Percentiles rank a stretch among this genome's conserved stretches.
Conservation (phyloP, 2,797 vertebrate genomes). For the Loris lydekkerianus region DNA sequence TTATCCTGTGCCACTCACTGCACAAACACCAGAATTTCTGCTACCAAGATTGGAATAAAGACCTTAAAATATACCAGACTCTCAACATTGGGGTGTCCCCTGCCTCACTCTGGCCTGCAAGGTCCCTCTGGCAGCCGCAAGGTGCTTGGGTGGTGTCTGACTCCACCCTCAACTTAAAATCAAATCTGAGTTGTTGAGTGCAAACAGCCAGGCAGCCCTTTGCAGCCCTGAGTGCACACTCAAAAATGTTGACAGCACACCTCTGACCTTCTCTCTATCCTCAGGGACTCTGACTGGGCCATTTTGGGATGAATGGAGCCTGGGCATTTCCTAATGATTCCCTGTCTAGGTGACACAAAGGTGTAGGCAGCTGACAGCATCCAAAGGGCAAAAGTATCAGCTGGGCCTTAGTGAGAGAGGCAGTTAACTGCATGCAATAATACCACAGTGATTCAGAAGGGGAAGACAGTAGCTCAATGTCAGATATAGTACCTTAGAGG, state of each 20-base stretch:
- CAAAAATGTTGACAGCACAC: background rate
- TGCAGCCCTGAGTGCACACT: background rate
- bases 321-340: background rate
- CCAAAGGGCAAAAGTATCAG: background rate
- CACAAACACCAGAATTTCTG: rapidly evolving
- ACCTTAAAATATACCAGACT: background rate
- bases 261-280: background rate
- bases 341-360: background rate
- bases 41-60: background rate
- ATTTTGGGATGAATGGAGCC: background rate
- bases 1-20: too few species aligned
- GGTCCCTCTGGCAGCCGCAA: background rate
- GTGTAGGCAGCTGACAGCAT: background rate
- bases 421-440: background rate
- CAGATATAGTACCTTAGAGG: background rate
- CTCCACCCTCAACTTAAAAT: background rate
- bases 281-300: background rate
- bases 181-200: background rate
- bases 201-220: background rate
- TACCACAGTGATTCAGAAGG: background rate
- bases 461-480: rapidly evolving
- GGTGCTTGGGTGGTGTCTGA: background rate
- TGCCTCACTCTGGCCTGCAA: background rate
- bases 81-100: too few species aligned
- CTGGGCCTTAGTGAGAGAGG: background rate